A percentile compares a stretch with the other conserved stretches of the same genome.
These are phyloP conservation scores for Hippocampus barbouri DNA, from an alignment of 2,113 vertebrate genomes.

Conservation along the genomic window DNA sequence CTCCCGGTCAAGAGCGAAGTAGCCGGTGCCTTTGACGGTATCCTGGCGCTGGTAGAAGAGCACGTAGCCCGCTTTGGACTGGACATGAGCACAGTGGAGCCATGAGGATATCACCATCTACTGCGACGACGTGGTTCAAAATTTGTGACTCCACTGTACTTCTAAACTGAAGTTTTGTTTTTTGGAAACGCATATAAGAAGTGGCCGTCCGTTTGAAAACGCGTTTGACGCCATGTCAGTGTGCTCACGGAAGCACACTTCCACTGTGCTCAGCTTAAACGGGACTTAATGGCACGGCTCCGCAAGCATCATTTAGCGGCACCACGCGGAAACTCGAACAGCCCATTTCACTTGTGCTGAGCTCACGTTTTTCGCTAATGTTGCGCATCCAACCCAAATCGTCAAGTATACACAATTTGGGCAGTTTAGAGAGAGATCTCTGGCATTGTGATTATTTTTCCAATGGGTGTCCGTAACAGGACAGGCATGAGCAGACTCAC, in stretches of 20 bases:
- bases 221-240: neutral
- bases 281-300: neutral
- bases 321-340: neutral
- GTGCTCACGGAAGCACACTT: neutral
- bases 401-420: neutral
- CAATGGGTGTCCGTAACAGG: too few relatives aligned
- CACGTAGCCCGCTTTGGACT: conserved; percentile 98
- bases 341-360: neutral
- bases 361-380: neutral
- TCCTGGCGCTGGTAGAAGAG: conserved; percentile 97
- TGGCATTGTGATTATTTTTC: neutral
- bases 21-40: conserved; percentile 92
- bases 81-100: conserved; percentile 26
- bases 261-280: neutral
- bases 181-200: neutral
- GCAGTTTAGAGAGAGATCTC: neutral
- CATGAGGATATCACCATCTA: neutral
- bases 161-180: too few relatives aligned
- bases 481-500: conserved; percentile 67
- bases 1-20: conserved; percentile 90
- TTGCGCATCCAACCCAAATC: neutral
- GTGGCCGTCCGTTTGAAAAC: neutral
- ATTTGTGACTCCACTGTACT: too few relatives aligned
- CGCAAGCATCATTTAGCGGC: neutral
- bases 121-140: neutral